Conservation (phyloP, 2,113 vertebrate genomes). For the Nansenia antarctica region DNA sequence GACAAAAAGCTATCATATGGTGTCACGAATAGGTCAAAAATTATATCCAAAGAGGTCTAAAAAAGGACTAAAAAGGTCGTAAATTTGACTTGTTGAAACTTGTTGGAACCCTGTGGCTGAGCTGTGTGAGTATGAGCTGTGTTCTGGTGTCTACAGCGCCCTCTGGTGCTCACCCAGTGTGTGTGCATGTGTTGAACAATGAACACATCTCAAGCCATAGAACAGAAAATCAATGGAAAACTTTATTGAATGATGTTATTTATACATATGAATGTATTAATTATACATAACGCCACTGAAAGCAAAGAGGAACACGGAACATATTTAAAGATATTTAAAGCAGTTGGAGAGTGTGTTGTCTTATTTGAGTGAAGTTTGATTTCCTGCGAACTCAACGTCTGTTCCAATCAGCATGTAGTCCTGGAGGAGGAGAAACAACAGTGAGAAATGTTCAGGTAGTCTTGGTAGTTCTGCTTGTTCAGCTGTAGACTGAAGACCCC, state of each 20-base stretch:
- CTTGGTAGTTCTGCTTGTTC: too few relatives aligned
- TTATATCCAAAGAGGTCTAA: too few relatives aligned
- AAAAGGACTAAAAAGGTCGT: too few relatives aligned
- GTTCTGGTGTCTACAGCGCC: too few relatives aligned
- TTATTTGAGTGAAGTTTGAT: not conserved
- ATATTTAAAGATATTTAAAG: not conserved
- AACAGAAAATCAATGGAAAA: not conserved
- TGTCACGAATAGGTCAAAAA: too few relatives aligned
- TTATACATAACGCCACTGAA: not conserved
- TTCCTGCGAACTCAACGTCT: constrained; percentile 61
- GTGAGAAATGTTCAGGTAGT: too few relatives aligned
- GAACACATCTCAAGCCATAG: not conserved
- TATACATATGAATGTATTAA: not conserved
- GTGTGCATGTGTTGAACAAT: not conserved
- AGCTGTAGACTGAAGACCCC: too few relatives aligned
- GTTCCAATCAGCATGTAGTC: constrained; percentile 73
- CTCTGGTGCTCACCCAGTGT: not conserved
- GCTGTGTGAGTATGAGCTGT: too few relatives aligned
- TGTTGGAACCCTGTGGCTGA: not conserved
- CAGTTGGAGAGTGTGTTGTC: not conserved
- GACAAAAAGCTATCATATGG: too few relatives aligned
- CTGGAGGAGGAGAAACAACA: constrained; percentile 40
- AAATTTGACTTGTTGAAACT: too few relatives aligned
- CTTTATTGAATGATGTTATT: not conserved
- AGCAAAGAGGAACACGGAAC: not conserved